Evolutionary conservation across 2,113 vertebrate species (phyloP), one percentile per base, ranked within the genome.

Genomic region (Centropus unirufus): DNA sequence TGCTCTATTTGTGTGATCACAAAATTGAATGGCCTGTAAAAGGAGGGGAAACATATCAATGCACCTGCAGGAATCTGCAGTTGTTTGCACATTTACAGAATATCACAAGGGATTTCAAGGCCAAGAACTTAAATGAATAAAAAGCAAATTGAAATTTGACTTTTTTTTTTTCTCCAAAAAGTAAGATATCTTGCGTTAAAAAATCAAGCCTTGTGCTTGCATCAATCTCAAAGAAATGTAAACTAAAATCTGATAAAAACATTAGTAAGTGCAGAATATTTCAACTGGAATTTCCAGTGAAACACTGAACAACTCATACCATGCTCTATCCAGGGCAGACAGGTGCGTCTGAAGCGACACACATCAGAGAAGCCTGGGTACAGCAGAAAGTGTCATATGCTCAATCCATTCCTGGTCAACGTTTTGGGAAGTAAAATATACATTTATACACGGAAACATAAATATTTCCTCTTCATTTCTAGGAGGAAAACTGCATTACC

Each of bases 181-280:
- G 98, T 98, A 98, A 98, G 96, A 97, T 97, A 98, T 97, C 98
- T 98, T 97, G 98, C 97, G 73, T 98, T 98, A 98, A 98, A 99
- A 99, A 99, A 98, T 97, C 98, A 99, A 99, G 98, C 99, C 95
- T 99, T 99, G 98, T 99, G 98, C 98, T 99, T 99, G 98, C 98
- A 97, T 98, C 98, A 96, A 96, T 98, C 97, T 98, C 92, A 98
- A 98, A 98, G 98, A 97, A 98, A 99, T 97, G 97, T 98, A 97
- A 99, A 99, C 97, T 97, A 83, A 98, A 98, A 98, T 97, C 96
- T 93, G 97, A 98, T 98, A 98, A 98, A 98, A 98, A 98, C 94
- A 95, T 97, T 96, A 96, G 89, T 98, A 98, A 99, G 98, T 99
- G 98, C 98, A 98, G 98, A 98, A 97, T 97, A 97, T 96, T 97